Conservation (phyloP, 1,140 invertebrate species). For the Achatina immaculata region DNA sequence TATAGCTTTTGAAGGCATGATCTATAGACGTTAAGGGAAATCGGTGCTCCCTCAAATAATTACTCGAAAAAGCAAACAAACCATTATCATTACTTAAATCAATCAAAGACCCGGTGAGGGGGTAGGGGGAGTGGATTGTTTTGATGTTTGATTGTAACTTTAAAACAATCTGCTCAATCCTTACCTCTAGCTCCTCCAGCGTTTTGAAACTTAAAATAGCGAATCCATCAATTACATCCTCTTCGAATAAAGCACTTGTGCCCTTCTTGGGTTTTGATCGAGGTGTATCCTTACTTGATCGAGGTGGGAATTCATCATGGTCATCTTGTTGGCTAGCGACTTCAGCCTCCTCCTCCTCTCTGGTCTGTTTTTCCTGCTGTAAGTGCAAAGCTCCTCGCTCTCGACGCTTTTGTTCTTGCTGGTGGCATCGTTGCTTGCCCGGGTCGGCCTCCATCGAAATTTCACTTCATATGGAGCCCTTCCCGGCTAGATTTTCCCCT, state of each 20-base stretch:
- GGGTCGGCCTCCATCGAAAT: constrained; percentile 82
- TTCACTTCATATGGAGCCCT: constrained; percentile 49
- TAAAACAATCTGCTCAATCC: too few relatives aligned
- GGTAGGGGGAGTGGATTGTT: too few relatives aligned
- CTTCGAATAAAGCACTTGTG: constrained; percentile 76
- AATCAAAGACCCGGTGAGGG: too few relatives aligned
- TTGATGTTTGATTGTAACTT: too few relatives aligned
- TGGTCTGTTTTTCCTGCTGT: constrained; percentile 68
- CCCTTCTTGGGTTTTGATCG: constrained; percentile 60
- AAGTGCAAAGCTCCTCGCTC: constrained; percentile 74
- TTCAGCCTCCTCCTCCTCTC: constrained; percentile 53
- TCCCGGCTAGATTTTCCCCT: constrained; percentile 36
- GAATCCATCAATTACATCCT: constrained; percentile 97
- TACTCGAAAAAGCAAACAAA: too few relatives aligned
- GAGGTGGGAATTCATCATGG: constrained; percentile 55
- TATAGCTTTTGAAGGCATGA: too few relatives aligned
- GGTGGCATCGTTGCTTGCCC: constrained; percentile 87
- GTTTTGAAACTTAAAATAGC: constrained; percentile 93
- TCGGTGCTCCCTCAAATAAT: too few relatives aligned
- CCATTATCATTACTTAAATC: too few relatives aligned
- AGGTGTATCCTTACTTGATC: constrained; percentile 68
- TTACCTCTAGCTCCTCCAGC: constrained; percentile 94
- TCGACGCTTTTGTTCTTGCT: constrained; percentile 78
- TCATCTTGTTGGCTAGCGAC: constrained; percentile 54
- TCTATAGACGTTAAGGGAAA: too few relatives aligned